These are phyloP conservation scores for Matsumurasca onukii DNA, from an alignment of 1,140 invertebrate genomes.

Conservation along the genomic window DNA sequence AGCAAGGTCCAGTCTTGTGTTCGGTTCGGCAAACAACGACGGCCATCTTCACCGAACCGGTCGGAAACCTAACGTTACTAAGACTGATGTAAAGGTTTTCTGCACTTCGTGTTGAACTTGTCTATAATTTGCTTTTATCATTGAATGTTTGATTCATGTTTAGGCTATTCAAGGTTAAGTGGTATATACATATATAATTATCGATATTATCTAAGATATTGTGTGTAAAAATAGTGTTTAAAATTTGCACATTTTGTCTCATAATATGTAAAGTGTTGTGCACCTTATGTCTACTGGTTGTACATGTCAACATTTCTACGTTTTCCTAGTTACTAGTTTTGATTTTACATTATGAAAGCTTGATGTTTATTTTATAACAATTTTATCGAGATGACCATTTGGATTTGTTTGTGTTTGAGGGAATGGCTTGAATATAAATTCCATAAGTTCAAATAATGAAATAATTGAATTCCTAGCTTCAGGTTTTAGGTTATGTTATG, in stretches of 20 bases:
- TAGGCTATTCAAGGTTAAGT: constrained; percentile 23
- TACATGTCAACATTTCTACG: constrained; percentile 26
- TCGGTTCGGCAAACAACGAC: constrained; percentile 19
- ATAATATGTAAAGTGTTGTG: constrained; percentile 30
- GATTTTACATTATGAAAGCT: constrained; percentile 24
- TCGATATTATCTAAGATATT: constrained; percentile 30
- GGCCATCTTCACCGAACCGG: constrained; percentile 16
- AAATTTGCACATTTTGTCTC: constrained; percentile 31
- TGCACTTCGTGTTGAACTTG: constrained; percentile 26
- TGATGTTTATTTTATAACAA: constrained; percentile 23
- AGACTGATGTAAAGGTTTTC: constrained; percentile 27
- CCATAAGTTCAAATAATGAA: constrained; percentile 16
- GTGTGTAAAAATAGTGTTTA: constrained; percentile 30
- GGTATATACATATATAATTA: constrained; percentile 28
- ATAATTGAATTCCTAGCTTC: too few species aligned
- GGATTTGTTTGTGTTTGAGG: constrained; percentile 1
- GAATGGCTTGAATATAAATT: constrained; percentile 24
- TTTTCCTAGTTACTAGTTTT: constrained; percentile 18
- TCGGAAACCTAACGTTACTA: constrained; percentile 27
- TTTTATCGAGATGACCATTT: constrained; percentile 1
- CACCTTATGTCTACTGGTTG: constrained; percentile 27
- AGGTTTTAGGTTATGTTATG: too few species aligned
- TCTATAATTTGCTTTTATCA: constrained; percentile 27
- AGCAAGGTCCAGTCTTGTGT: constrained; percentile 24
- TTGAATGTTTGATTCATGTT: constrained; percentile 25